Conservation (phyloP, 2,797 vertebrate genomes). For the Urophycis tenuis region DNA sequence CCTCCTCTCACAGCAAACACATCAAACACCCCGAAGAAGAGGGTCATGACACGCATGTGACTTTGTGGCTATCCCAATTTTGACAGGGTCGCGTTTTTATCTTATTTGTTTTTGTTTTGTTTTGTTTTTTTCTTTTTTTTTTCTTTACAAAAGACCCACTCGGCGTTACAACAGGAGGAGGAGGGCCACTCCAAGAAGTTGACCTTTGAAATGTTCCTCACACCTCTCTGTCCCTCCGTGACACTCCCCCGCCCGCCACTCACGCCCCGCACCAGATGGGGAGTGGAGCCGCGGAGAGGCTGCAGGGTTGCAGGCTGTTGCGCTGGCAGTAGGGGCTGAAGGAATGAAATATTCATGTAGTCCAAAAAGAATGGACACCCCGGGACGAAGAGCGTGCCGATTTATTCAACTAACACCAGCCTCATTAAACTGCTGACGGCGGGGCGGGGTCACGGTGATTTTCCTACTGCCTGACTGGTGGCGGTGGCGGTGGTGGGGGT, state of each 20-base stretch:
- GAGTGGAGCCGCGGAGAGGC: slow-evolving; percentile 58
- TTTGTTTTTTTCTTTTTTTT: not conserved
- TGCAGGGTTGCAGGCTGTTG: slow-evolving; percentile 78
- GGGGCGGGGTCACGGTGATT: slow-evolving; percentile 74
- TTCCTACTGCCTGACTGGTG: slow-evolving; percentile 60
- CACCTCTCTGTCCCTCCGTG: slow-evolving; percentile 57
- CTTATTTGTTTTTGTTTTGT: too few relatives aligned
- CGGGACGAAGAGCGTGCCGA: slow-evolving; percentile 74
- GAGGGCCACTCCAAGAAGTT: slow-evolving; percentile 39
- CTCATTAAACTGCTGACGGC: slow-evolving; percentile 76
- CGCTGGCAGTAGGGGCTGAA: slow-evolving; percentile 67
- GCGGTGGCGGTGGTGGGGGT: slow-evolving; percentile 19
- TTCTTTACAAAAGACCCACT: not conserved
- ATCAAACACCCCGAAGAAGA: slow-evolving; percentile 9
- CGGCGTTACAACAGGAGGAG: not conserved
- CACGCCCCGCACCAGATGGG: slow-evolving; percentile 74
- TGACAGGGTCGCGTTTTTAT: too few relatives aligned
- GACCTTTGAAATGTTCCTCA: slow-evolving; percentile 72
- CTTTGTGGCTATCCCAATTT: too few relatives aligned
- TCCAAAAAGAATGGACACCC: slow-evolving; percentile 70
- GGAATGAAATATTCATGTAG: slow-evolving; percentile 80
- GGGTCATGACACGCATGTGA: too few relatives aligned
- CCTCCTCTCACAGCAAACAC: not conserved
- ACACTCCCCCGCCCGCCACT: slow-evolving; percentile 50
- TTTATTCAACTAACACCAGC: slow-evolving; percentile 70